These are phyloP conservation scores for Chondrosia reniformis DNA, from an alignment of 37 sponge, comb jelly and placozoan genomes.

Conservation along the genomic window DNA sequence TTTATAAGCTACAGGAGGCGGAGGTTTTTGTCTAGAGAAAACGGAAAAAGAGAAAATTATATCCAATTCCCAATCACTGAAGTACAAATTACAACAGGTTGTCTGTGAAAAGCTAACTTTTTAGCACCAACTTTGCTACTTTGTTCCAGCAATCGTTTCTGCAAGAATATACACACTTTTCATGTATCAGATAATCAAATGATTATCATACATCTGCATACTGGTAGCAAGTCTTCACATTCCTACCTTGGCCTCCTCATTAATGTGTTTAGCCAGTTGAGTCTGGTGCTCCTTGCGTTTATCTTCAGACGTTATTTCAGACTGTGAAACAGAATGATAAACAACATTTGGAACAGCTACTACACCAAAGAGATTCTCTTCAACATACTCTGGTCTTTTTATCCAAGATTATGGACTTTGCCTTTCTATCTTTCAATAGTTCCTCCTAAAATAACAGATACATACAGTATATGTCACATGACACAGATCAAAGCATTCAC, in stretches of 20 bases:
- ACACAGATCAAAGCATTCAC: too few species aligned
- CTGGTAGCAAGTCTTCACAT: background rate
- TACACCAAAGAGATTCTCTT: too few species aligned
- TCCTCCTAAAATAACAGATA: too few species aligned
- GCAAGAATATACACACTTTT: too few species aligned
- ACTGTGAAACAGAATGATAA: too few species aligned
- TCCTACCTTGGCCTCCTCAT: slow-evolving; percentile 84
- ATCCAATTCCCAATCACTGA: background rate
- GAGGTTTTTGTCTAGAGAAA: slow-evolving; percentile 46
- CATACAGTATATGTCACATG: too few species aligned
- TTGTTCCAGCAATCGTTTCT: slow-evolving; percentile 9
- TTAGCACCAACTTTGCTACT: background rate
- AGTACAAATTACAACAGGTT: background rate
- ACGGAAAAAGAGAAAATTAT: background rate
- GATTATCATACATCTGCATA: too few species aligned
- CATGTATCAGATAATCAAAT: too few species aligned
- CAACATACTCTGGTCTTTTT: too few species aligned
- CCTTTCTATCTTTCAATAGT: too few species aligned
- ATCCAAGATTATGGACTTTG: too few species aligned
- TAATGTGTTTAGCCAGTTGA: slow-evolving; percentile 76
- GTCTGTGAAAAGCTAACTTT: slow-evolving; percentile 2
- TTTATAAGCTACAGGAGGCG: slow-evolving; percentile 81
- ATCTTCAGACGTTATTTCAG: slow-evolving; percentile 76
- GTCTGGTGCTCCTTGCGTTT: slow-evolving; percentile 85
- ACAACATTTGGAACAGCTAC: too few species aligned